A percentile compares a stretch with the other conserved stretches of the same genome.
These are phyloP conservation scores for Pangasius larnaudii DNA, from an alignment of 2,797 vertebrate species.

Conservation along the genomic window DNA sequence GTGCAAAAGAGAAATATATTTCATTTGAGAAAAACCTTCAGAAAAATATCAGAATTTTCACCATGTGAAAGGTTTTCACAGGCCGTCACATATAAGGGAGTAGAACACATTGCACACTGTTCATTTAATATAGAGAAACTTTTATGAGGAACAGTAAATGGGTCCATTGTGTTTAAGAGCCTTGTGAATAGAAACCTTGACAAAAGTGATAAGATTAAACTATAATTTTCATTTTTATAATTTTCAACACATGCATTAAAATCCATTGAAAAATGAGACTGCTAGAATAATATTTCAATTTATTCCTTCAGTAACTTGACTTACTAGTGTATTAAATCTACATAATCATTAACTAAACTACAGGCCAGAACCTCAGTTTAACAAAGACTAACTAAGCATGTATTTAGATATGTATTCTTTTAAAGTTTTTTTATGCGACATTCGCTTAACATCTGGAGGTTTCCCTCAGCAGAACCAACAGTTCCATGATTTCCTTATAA, in stretches of 20 bases:
- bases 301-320: background rate
- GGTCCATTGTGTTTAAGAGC: constrained; percentile 3
- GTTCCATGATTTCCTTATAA: background rate
- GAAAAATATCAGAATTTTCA: background rate
- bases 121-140: background rate
- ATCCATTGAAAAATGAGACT: background rate
- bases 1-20: background rate
- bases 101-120: background rate
- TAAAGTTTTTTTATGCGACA: background rate
- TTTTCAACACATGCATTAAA: background rate
- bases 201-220: background rate
- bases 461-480: background rate
- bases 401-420: background rate
- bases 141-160: background rate
- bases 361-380: background rate
- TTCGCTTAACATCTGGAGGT: background rate
- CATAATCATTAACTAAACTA: background rate
- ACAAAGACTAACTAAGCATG: background rate
- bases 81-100: background rate
- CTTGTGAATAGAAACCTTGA: constrained; percentile 1
- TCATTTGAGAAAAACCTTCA: background rate
- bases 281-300: background rate
- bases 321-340: background rate
- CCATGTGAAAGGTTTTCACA: background rate
- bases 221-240: constrained; percentile 21